These are phyloP conservation scores for Ochropleura leucogaster DNA, from an alignment of 2,888 invertebrate genomes.

Conservation along the genomic window DNA sequence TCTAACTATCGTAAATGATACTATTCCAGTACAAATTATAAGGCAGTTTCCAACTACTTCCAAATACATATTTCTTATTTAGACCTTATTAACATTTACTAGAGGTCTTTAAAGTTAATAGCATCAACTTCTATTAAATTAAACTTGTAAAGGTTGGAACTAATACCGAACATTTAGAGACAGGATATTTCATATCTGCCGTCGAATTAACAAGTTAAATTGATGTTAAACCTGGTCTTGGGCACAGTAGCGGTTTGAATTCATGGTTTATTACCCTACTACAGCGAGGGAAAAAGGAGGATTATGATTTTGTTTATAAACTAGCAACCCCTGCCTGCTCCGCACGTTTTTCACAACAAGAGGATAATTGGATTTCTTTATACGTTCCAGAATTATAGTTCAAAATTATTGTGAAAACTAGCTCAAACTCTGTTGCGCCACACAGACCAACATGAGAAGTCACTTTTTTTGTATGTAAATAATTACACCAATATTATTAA, in stretches of 20 bases:
- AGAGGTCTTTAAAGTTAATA: slow-evolving; percentile 8
- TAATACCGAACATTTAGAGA: slow-evolving; percentile 20
- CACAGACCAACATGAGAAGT: not conserved
- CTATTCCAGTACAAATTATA: not conserved
- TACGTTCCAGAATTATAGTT: not conserved
- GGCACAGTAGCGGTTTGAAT: not conserved
- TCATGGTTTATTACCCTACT: not conserved
- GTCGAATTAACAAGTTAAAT: slow-evolving; percentile 23
- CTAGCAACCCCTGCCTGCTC: not conserved
- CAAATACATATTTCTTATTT: not conserved
- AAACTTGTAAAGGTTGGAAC: slow-evolving; percentile 2
- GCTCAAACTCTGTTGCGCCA: no score
- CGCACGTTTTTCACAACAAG: not conserved
- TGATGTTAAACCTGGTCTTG: slow-evolving; percentile 17
- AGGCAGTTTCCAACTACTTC: not conserved
- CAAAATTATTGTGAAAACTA: no score
- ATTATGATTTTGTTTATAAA: not conserved
- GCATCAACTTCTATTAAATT: slow-evolving; percentile 17
- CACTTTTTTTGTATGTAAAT: not conserved
- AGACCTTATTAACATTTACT: slow-evolving; percentile 26
- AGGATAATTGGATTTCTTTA: not conserved
- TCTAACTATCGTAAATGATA: not conserved
- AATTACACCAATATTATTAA: no score
- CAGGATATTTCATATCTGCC: slow-evolving; percentile 40
- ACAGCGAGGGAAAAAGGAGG: not conserved